Conservation (phyloP, 1,140 invertebrate species). For the Cydia fagiglandana region DNA sequence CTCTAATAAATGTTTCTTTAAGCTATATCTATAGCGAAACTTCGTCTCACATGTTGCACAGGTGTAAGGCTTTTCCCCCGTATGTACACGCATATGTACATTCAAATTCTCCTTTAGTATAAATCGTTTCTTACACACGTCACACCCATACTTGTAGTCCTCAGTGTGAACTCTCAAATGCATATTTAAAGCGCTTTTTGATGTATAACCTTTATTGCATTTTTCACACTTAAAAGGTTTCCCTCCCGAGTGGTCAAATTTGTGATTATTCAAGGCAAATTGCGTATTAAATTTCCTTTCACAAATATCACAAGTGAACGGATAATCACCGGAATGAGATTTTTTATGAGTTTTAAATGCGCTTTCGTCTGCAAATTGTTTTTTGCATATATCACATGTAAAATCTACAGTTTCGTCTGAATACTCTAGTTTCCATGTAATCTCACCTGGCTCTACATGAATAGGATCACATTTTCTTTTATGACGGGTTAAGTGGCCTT, state of each 20-base stretch:
- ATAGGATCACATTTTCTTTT: background rate
- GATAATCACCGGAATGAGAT: background rate
- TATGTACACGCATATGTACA: background rate
- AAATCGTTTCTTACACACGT: constrained; percentile 6
- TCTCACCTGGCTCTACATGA: background rate
- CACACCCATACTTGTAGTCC: background rate
- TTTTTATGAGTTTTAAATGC: background rate
- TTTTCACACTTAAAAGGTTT: background rate
- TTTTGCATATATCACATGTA: background rate
- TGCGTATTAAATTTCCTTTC: constrained; percentile 8
- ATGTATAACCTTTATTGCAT: background rate
- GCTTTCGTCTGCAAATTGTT: constrained; percentile 6
- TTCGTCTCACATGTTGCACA: background rate
- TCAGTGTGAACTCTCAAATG: background rate
- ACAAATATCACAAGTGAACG: constrained; percentile 1
- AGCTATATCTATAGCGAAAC: background rate
- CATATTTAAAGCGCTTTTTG: constrained; percentile 1
- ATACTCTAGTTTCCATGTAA: background rate
- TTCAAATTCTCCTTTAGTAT: background rate
- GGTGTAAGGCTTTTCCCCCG: constrained; percentile 1
- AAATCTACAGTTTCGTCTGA: background rate
- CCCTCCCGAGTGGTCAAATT: background rate
- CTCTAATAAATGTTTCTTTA: constrained; percentile 3
- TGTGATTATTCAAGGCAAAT: background rate
- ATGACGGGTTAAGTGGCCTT: background rate